Conservation (phyloP, 1,140 invertebrate species). For the Drosophila pandora region DNA sequence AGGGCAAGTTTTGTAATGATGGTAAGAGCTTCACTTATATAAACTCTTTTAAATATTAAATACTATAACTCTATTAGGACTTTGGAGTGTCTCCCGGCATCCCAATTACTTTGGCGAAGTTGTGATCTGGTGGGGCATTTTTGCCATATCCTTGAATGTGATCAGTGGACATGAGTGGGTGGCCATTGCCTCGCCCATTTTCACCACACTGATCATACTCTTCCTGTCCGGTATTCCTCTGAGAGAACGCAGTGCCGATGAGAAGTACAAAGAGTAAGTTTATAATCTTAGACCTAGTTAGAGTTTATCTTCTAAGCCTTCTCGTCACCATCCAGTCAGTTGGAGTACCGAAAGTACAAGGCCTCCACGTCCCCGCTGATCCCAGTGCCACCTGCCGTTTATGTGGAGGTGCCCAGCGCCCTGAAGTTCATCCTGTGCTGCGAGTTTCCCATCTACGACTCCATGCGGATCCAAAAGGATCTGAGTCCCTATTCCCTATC, state of each 20-base stretch:
- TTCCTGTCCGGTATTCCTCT: slow-evolving; percentile 94
- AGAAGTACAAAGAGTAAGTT: slow-evolving; percentile 93
- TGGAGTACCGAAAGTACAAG: slow-evolving; percentile 94
- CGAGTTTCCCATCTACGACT: slow-evolving; percentile 94
- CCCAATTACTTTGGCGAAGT: slow-evolving; percentile 99
- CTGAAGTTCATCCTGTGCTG: slow-evolving; percentile 93
- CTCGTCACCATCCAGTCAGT: slow-evolving; percentile 86
- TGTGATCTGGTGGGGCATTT: slow-evolving; percentile 96
- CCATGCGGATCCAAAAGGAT: slow-evolving; percentile 87
- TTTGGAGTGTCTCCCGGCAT: slow-evolving; percentile 95
- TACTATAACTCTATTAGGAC: slow-evolving; percentile 84
- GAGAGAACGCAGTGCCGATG: slow-evolving; percentile 93
- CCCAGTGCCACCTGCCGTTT: slow-evolving; percentile 92
- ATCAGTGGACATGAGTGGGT: slow-evolving; percentile 92
- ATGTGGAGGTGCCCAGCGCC: slow-evolving; percentile 91
- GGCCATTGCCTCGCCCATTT: slow-evolving; percentile 93
- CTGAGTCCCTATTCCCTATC: slow-evolving; percentile 90
- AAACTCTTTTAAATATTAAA: no score
- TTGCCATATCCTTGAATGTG: slow-evolving; percentile 94
- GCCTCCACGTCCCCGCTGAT: slow-evolving; percentile 93
- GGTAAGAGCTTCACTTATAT: slow-evolving; percentile 86
- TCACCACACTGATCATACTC: slow-evolving; percentile 94
- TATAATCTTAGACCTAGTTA: not conserved
- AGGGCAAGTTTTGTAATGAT: slow-evolving; percentile 95
- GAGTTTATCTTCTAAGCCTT: not conserved